Conservation (phyloP, 2,113 vertebrate species). For the Oncorhynchus masou region DNA sequence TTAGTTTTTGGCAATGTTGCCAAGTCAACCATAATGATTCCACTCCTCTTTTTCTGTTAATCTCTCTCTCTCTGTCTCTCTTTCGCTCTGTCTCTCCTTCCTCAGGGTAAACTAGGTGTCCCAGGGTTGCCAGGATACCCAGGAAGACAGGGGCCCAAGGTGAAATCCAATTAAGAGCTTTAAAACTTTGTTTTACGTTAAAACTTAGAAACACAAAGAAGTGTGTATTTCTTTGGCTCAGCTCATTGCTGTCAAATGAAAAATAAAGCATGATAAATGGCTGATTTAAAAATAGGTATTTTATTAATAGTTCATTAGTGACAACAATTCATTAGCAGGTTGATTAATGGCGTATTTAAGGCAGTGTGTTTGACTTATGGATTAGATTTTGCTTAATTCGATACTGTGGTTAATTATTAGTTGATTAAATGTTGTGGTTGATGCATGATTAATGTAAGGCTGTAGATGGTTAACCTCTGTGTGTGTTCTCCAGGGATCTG, state of each 20-base stretch:
- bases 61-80: neutral
- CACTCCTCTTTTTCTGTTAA: too few relatives aligned
- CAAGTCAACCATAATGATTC: constrained; percentile 72
- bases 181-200: constrained; percentile 21
- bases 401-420: constrained; percentile 71
- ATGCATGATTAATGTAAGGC: constrained; percentile 60
- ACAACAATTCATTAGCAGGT: constrained; percentile 65
- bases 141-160: constrained; percentile 69
- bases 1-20: neutral
- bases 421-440: constrained; percentile 65
- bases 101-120: constrained; percentile 66
- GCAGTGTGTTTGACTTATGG: constrained; percentile 55
- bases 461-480: constrained; percentile 65
- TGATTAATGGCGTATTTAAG: constrained; percentile 68
- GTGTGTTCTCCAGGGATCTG: constrained; percentile 78
- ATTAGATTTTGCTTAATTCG: constrained; percentile 71
- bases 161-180: constrained; percentile 40
- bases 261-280: constrained; percentile 65
- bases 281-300: constrained; percentile 60
- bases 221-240: constrained; percentile 28
- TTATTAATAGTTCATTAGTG: constrained; percentile 73
- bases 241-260: constrained; percentile 61
- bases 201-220: constrained; percentile 31
- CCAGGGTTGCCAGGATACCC: constrained; percentile 71
- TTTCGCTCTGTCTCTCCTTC: constrained; percentile 1